Percentiles rank a stretch among this genome's conserved stretches.
Conservation (phyloP, 2,888 invertebrate genomes). For the Drosophila glabriapex region DNA sequence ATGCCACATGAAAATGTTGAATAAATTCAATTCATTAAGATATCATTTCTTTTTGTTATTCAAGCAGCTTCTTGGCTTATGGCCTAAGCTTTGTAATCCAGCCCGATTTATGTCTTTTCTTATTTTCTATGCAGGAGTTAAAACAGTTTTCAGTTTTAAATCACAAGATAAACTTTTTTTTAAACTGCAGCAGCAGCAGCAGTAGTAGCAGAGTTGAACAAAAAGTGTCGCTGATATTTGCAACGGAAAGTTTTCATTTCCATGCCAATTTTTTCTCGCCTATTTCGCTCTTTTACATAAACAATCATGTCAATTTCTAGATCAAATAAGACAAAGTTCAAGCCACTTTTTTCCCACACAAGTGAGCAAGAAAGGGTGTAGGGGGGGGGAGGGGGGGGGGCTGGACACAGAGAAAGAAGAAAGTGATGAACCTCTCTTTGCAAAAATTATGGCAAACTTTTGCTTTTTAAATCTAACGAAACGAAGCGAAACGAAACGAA, state of each 20-base stretch:
- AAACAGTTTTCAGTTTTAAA: constrained; percentile 39
- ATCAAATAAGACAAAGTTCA: constrained; percentile 77
- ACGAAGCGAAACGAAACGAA: constrained; percentile 61
- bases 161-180: constrained; percentile 55
- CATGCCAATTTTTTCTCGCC: constrained; percentile 15
- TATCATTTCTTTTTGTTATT: not conserved
- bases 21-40: constrained; percentile 33
- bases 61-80: constrained; percentile 31
- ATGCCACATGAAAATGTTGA: constrained; percentile 15
- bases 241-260: constrained; percentile 36
- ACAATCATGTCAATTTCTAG: constrained; percentile 76
- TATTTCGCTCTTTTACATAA: constrained; percentile 57
- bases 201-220: constrained; percentile 33
- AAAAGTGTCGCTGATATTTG: constrained; percentile 57
- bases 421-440: constrained; percentile 65
- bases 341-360: constrained; percentile 37
- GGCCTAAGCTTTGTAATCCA: constrained; percentile 44
- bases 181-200: constrained; percentile 17
- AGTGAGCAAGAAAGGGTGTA: constrained; percentile 31
- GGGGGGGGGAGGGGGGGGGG: constrained; percentile 15
- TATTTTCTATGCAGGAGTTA: constrained; percentile 7
- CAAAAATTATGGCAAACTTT: constrained; percentile 73
- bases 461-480: constrained; percentile 58
- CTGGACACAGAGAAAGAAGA: constrained; percentile 28
- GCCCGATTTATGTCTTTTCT: constrained; percentile 32